A percentile compares a stretch with the other conserved stretches of the same genome.
These are phyloP conservation scores for Tautogolabrus adspersus DNA, from an alignment of 2,113 vertebrate genomes.

Conservation along the genomic window DNA sequence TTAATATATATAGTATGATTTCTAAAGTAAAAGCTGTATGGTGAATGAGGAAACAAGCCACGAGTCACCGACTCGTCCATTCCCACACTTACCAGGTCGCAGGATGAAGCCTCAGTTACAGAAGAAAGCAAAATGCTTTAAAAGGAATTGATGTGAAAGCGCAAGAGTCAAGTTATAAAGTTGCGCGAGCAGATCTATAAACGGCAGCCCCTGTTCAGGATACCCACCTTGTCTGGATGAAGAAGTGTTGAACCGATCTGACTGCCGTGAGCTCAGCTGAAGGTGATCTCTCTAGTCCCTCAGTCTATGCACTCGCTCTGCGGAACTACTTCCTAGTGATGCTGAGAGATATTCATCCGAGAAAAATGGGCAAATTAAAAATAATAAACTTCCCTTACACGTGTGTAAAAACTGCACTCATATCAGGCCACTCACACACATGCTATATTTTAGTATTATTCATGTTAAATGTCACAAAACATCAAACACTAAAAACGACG, in stretches of 20 bases:
- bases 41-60: not conserved
- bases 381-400: conserved; percentile 74
- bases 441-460: not conserved
- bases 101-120: not conserved
- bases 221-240: conserved; percentile 64
- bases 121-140: not conserved
- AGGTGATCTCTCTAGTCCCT: conserved; percentile 75
- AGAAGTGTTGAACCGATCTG: conserved; percentile 26
- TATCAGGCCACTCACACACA: rapidly evolving
- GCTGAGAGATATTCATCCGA: conserved; percentile 75
- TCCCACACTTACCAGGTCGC: not conserved
- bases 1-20: rapidly evolving
- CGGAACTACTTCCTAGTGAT: conserved; percentile 80
- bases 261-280: conserved; percentile 58
- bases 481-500: not conserved
- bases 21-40: rapidly evolving
- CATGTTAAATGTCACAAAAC: not conserved
- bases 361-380: conserved; percentile 60
- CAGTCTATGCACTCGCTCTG: not conserved
- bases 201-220: not conserved
- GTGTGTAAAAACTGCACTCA: rapidly evolving
- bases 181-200: too few relatives aligned
- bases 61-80: not conserved
- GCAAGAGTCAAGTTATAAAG: not conserved
- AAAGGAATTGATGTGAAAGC: not conserved